Conservation (phyloP, 2,888 invertebrate species). For the Pegoplata infirma region DNA sequence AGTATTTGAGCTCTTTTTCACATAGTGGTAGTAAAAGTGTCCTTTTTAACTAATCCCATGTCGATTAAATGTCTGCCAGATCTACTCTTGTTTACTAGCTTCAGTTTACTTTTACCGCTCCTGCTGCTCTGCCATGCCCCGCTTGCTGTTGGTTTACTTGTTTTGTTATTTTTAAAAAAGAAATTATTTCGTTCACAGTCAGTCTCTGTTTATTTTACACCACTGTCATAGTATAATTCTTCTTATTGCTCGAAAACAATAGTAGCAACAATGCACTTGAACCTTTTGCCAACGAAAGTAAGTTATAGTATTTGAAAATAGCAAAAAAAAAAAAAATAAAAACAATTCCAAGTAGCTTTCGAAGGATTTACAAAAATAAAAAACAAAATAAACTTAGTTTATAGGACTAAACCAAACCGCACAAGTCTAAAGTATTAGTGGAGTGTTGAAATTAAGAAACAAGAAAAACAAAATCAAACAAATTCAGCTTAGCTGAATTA, state of each 20-base stretch:
- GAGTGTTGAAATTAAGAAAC: neutral
- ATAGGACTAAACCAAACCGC: conserved; percentile 55
- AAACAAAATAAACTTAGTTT: conserved; percentile 35
- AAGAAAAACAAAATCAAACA: neutral
- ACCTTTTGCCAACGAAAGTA: conserved; percentile 46
- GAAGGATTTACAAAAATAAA: conserved; percentile 37
- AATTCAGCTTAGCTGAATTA: conserved; percentile 34
- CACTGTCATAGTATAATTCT: conserved; percentile 43
- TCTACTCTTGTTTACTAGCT: conserved; percentile 43
- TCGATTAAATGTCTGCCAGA: conserved; percentile 71
- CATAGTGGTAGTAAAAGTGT: conserved; percentile 58
- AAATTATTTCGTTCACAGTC: conserved; percentile 26
- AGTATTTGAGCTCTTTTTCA: conserved; percentile 65
- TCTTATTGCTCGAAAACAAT: conserved; percentile 30
- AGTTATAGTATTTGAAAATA: conserved; percentile 32
- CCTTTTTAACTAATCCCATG: conserved; percentile 71
- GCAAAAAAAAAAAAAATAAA: conserved; percentile 29
- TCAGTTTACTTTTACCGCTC: conserved; percentile 1
- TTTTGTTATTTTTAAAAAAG: conserved; percentile 10
- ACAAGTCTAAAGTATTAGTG: conserved; percentile 53
- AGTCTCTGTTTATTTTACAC: conserved; percentile 39
- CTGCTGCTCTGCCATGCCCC: neutral
- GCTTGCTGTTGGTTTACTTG: neutral
- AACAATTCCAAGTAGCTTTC: conserved; percentile 54
- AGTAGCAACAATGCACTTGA: conserved; percentile 48